Evolutionary conservation across 2,113 vertebrate species (phyloP).

Genomic region (Pangasianodon hypophthalmus): DNA sequence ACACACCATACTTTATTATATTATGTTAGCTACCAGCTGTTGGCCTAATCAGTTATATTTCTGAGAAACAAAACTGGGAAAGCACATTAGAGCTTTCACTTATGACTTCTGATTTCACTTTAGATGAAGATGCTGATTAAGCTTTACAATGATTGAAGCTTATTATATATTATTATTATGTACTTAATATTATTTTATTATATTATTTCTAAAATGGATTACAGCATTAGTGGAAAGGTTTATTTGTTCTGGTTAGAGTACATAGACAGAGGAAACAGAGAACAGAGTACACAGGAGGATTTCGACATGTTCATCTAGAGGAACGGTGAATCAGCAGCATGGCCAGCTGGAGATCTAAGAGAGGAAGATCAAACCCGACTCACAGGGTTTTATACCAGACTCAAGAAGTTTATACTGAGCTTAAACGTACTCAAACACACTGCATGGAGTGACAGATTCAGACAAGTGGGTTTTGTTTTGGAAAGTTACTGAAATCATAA

Average conservation of each 20-base stretch:
- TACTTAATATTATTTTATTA: no score
- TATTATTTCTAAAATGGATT: slow-evolving; percentile 17
- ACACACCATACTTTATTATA: background rate
- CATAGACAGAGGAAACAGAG: background rate
- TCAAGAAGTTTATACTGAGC: background rate
- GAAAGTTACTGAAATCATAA: background rate
- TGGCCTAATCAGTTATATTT: background rate
- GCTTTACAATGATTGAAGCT: background rate
- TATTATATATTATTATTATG: no score
- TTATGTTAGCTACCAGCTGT: background rate
- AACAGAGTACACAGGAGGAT: background rate
- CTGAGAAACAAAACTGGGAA: background rate
- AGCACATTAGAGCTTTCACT: background rate
- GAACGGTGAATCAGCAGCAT: background rate
- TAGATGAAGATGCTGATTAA: background rate
- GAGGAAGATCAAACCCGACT: background rate
- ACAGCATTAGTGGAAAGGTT: background rate
- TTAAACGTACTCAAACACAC: slow-evolving; percentile 22
- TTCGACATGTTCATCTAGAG: slow-evolving; percentile 13
- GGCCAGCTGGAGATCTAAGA: slow-evolving; percentile 1
- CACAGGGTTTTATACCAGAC: slow-evolving; percentile 20
- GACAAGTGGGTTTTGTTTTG: background rate
- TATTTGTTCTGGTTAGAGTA: background rate
- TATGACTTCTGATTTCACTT: background rate
- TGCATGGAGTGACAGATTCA: background rate